Conservation (phyloP, 2,888 invertebrate genomes). For the Nasonovia ribisnigri region DNA sequence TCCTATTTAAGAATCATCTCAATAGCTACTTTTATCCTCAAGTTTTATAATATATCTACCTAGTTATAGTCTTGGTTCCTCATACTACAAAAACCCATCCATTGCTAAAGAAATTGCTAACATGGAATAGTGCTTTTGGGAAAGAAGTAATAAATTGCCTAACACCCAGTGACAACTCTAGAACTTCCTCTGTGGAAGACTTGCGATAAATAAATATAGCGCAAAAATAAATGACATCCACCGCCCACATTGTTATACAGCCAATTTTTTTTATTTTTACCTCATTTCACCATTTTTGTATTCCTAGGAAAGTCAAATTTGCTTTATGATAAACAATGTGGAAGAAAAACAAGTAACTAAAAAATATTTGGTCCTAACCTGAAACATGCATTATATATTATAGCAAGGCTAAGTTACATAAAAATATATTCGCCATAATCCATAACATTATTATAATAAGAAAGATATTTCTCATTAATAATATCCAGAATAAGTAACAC, state of each 20-base stretch:
- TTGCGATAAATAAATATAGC: slow-evolving; percentile 34
- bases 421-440: background rate
- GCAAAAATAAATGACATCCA: slow-evolving; percentile 37
- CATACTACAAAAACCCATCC: background rate
- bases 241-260: slow-evolving; percentile 23
- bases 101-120: background rate
- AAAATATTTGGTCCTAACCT: background rate
- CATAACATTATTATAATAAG: background rate
- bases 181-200: background rate
- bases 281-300: background rate
- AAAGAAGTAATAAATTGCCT: slow-evolving; percentile 29
- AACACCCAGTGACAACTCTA: background rate
- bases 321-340: background rate
- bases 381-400: background rate
- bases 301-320: background rate
- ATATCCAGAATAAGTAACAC: background rate
- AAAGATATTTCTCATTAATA: background rate
- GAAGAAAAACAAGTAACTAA: background rate
- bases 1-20: background rate
- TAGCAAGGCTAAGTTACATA: background rate
- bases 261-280: background rate
- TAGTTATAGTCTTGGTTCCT: background rate
- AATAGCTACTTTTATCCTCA: background rate
- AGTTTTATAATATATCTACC: background rate
- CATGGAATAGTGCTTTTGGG: slow-evolving; percentile 29